phyloP scores from a whole-genome alignment of 2,113 vertebrate species.

The Opisthocomus hoazin region DNA sequence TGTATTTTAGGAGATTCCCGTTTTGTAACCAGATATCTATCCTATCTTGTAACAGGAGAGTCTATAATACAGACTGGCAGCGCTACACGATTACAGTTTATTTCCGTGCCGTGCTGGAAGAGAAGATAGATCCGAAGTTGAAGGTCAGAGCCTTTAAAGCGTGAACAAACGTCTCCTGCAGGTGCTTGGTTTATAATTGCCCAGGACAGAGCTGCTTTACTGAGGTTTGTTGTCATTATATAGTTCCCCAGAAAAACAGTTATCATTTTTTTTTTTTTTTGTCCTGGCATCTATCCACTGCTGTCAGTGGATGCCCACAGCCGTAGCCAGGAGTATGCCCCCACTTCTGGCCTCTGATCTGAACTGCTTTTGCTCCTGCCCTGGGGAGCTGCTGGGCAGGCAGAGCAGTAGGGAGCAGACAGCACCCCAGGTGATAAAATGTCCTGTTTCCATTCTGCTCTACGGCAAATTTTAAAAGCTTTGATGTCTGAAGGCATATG shows the following conservation, averaged over 20 bases:
- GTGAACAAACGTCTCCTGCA: neutral
- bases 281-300: neutral
- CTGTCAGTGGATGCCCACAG: neutral
- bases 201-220: neutral
- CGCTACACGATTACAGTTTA: neutral
- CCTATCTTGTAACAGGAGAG: neutral
- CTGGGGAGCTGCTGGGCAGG: neutral
- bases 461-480: constrained; percentile 27
- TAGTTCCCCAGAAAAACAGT: neutral
- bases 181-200: neutral
- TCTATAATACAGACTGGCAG: neutral
- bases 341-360: constrained; percentile 8
- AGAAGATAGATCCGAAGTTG: neutral
- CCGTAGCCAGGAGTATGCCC: neutral
- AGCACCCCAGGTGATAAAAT: constrained; percentile 58
- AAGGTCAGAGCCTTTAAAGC: neutral
- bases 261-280: neutral
- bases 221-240: neutral
- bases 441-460: constrained; percentile 35
- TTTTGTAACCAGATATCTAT: neutral
- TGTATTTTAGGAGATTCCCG: neutral
- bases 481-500: constrained; percentile 50
- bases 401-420: constrained; percentile 17
- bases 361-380: neutral
- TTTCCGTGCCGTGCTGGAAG: neutral